phyloP scores from a whole-genome alignment of 2,113 vertebrate species.

The Phalacrocorax aristotelis region DNA sequence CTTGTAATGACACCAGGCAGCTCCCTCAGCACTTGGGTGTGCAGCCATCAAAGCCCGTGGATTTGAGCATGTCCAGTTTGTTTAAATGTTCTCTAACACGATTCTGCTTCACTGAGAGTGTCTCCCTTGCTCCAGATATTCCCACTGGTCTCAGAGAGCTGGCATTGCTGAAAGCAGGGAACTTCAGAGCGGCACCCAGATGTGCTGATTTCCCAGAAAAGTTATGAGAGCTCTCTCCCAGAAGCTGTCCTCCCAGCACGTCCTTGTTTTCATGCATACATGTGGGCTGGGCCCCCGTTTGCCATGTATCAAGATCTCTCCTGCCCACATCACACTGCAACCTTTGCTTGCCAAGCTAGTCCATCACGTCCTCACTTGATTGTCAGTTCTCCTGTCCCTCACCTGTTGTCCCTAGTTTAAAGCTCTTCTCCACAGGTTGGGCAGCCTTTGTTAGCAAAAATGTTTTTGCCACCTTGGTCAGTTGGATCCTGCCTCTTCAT shows the following conservation, averaged over 20 bases:
- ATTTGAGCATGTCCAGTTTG: not conserved
- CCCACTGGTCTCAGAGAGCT: not conserved
- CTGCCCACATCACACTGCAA: not conserved
- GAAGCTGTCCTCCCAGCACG: not conserved
- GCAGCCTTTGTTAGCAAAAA: not conserved
- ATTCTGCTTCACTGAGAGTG: not conserved
- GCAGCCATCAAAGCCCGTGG: not conserved
- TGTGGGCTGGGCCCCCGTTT: accelerated
- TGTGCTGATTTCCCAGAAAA: not conserved
- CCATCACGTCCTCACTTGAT: not conserved
- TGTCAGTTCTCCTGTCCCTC: not conserved
- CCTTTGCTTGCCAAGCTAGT: not conserved
- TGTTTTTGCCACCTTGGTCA: not conserved
- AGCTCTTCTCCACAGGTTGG: not conserved
- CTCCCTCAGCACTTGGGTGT: not conserved
- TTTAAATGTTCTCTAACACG: not conserved
- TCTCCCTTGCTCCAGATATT: not conserved
- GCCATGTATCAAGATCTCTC: not conserved
- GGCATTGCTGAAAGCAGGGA: not conserved
- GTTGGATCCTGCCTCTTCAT: not conserved
- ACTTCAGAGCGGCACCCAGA: not conserved
- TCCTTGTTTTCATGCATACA: not conserved
- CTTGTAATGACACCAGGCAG: not conserved
- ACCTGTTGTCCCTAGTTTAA: not conserved
- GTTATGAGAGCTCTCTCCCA: not conserved